These are phyloP conservation scores for Columba livia DNA, from an alignment of 2,113 vertebrate species.

Conservation along the genomic window DNA sequence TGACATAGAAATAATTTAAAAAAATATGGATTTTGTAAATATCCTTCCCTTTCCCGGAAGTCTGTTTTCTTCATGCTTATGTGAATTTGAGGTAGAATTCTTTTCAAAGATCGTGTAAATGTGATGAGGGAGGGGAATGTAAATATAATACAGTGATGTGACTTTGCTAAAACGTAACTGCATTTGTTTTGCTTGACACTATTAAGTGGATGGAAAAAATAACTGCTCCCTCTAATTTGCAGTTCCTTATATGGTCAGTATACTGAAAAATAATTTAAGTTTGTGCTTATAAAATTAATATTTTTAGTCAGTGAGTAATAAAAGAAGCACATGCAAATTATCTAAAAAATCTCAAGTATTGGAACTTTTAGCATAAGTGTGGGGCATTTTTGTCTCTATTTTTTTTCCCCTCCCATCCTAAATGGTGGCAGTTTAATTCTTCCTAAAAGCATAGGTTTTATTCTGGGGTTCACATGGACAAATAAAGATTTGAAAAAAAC, in stretches of 20 bases:
- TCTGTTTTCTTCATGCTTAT: background rate
- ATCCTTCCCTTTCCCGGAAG: background rate
- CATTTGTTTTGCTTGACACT: background rate
- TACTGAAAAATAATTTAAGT: background rate
- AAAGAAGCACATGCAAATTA: background rate
- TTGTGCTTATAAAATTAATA: slow-evolving; percentile 15
- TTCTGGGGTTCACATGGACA: background rate
- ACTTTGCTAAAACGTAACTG: background rate
- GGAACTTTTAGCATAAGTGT: background rate
- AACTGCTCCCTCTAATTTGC: background rate
- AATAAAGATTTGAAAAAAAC: background rate
- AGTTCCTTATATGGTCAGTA: background rate
- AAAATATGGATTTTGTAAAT: background rate
- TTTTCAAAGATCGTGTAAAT: background rate
- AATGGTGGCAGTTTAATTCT: background rate
- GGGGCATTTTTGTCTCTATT: background rate
- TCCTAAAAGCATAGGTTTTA: background rate
- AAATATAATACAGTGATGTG: background rate
- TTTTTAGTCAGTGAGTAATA: slow-evolving; percentile 7
- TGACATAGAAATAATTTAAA: background rate
- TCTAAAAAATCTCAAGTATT: background rate
- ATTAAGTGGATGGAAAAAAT: background rate
- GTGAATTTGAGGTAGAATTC: background rate
- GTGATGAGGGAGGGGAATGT: background rate
- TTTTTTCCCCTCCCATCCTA: too few species aligned